Base-by-base conservation (phyloP, 2,888 invertebrate genomes). In the Andricus quercusramuli region DNA sequence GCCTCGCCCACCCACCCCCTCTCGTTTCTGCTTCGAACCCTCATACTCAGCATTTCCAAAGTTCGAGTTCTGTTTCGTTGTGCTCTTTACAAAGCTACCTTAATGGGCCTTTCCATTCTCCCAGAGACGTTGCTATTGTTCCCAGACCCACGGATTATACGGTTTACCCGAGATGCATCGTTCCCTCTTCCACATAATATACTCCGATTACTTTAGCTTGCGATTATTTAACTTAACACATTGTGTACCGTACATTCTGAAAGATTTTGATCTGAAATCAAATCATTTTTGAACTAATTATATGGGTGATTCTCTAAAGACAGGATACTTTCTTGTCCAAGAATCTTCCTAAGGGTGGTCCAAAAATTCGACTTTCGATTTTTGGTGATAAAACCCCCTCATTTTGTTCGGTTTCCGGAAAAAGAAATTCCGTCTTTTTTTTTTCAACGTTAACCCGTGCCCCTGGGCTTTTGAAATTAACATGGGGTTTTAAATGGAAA, bases 31-130 rank as follows among this genome's bases (percentile, higher is more conserved):
- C 68, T 78, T 44, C 67, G 37, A 25, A 37, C 65, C 51, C 68
- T 41, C 29, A 41, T 59, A 29, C 78, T 59, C 80, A 44, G 44
- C 80, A 56, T 85, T 77, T 78, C 67, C 68, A 51, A 74, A 80
- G 78, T 86, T 85, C 84, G 81, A 83, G 59, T 80, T 74, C 76
- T 82, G 82, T 83, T 84, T 78, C 82, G 82, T 77, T 77, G 82
- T 80, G 84, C 82, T 85, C 84, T 83, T 86, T 83, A 84, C 86
- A 86, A 86, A 89, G 86, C 83, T 84, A 76, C 81, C 84, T 87
- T 90, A 90, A 90, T 87, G 85, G 87, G 88, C 82, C 51, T 70
- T 85, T 88, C 84, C 79, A 82, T 82, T 83, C 82, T 83, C 82
- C 66, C 78, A 79, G 77, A 77, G 79, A 79, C 82, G 78, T 79